Evolutionary conservation across 2,113 vertebrate species (phyloP).

Genomic region (Tichodroma muraria): DNA sequence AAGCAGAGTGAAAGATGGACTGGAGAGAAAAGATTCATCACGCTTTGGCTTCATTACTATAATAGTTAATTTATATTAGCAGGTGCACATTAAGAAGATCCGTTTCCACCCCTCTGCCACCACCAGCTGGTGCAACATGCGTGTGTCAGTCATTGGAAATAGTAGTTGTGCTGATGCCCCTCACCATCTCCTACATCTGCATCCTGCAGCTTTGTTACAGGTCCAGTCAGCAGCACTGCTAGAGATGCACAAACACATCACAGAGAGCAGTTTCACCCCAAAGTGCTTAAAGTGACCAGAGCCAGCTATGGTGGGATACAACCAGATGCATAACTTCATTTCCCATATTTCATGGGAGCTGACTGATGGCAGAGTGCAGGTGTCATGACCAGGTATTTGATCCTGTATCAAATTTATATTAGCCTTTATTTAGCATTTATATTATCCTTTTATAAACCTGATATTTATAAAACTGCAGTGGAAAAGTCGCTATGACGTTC

Average conservation of each 20-base stretch:
- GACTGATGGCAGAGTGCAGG: neutral
- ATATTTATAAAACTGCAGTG: neutral
- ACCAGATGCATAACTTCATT: neutral
- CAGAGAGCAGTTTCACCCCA: neutral
- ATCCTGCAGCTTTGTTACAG: neutral
- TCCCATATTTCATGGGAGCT: neutral
- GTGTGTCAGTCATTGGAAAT: neutral
- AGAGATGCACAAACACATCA: neutral
- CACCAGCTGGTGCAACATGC: slow-evolving; percentile 42
- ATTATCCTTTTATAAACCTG: neutral
- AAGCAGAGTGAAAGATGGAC: neutral
- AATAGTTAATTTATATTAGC: slow-evolving; percentile 61
- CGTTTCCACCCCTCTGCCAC: slow-evolving; percentile 39
- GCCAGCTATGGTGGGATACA: neutral
- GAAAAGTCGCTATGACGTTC: neutral
- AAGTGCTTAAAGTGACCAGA: neutral
- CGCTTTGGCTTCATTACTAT: neutral
- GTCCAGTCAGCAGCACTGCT: neutral
- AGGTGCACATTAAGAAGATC: slow-evolving; percentile 28
- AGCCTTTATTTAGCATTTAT: too few species aligned
- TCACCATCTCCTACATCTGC: neutral
- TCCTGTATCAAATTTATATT: too few species aligned
- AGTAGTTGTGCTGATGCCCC: neutral
- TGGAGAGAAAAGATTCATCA: slow-evolving; percentile 18
- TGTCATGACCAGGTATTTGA: neutral